Evolutionary conservation across 2,888 invertebrate genomes (phyloP).

Genomic region (Metalampra italica): DNA sequence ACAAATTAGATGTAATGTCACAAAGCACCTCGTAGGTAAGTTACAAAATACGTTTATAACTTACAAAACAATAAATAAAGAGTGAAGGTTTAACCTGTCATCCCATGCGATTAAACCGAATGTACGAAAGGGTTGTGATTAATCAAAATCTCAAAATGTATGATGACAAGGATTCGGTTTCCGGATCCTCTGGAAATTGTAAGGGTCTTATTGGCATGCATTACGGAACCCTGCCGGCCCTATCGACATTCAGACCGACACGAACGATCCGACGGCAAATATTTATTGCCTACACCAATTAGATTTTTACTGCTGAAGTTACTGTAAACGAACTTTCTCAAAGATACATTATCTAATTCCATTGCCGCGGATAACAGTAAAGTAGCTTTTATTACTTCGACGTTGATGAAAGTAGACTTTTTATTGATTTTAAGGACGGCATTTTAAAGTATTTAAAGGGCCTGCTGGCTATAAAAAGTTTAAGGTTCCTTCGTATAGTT

Average conservation of each 20-base stretch:
- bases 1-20: no score
- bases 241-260: conserved; percentile 57
- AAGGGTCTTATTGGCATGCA: conserved; percentile 65
- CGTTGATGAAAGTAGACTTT: conserved; percentile 68
- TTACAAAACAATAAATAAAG: background rate
- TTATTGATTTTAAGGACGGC: conserved; percentile 72
- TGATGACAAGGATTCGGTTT: conserved; percentile 47
- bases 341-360: conserved; percentile 70
- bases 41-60: no score
- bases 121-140: conserved; percentile 16
- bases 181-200: conserved; percentile 45
- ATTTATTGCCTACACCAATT: conserved; percentile 66
- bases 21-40: no score
- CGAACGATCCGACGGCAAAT: conserved; percentile 51
- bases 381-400: conserved; percentile 67
- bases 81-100: background rate
- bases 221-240: conserved; percentile 48
- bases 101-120: background rate
- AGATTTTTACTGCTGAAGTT: conserved; percentile 63
- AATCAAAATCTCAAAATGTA: conserved; percentile 39
- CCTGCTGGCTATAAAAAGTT: conserved; percentile 61
- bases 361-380: conserved; percentile 67
- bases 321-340: conserved; percentile 45
- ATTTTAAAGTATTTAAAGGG: conserved; percentile 68
- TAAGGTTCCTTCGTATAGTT: conserved; percentile 46